phyloP scores from a whole-genome alignment of 1,140 invertebrate species.

The Melitaea cinxia region DNA sequence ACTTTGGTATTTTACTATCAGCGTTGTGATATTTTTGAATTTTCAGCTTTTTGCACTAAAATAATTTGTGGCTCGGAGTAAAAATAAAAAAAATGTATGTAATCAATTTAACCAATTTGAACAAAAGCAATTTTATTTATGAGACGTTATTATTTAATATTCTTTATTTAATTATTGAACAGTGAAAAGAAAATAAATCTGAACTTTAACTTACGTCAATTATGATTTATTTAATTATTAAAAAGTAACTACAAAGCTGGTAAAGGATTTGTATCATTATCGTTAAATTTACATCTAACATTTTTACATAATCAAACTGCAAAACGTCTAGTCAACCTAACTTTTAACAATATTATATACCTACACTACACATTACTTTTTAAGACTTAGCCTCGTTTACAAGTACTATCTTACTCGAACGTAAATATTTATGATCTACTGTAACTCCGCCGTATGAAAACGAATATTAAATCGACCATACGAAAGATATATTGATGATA shows the following conservation, averaged over 20 bases:
- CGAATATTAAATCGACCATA: constrained; percentile 38
- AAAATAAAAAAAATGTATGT: too few species aligned
- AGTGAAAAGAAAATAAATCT: background rate
- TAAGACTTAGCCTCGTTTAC: background rate
- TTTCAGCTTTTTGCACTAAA: too few species aligned
- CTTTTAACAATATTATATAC: background rate
- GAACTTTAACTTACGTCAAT: too few species aligned
- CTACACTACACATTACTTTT: background rate
- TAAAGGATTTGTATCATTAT: too few species aligned
- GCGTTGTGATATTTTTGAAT: background rate
- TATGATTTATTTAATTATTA: too few species aligned
- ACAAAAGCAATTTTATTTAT: too few species aligned
- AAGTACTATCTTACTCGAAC: constrained; percentile 8
- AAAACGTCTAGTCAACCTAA: background rate
- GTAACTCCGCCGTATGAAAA: constrained; percentile 34
- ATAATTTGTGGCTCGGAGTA: too few species aligned
- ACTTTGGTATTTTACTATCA: background rate
- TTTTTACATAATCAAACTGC: background rate
- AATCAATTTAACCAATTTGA: too few species aligned
- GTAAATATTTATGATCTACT: constrained; percentile 51
- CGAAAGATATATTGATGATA: constrained; percentile 38
- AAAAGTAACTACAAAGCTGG: too few species aligned
- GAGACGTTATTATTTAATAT: too few species aligned
- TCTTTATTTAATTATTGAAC: background rate
- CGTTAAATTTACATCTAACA: too few species aligned